Evolutionary conservation across 2,113 vertebrate genomes (phyloP).

Genomic region (Takifugu flavidus): DNA sequence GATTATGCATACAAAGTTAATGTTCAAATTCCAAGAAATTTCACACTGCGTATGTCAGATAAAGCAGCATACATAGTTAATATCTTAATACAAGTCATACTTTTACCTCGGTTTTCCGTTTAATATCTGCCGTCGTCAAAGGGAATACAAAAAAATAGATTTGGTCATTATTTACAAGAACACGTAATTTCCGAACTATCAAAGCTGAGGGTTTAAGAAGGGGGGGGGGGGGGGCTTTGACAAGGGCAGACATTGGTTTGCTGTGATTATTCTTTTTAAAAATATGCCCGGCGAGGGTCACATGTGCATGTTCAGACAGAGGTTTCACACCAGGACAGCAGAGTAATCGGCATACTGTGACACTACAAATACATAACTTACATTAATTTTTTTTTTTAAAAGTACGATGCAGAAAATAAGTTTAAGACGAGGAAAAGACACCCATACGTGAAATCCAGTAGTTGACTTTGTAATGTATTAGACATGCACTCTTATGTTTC

Average conservation of each 20-base stretch:
- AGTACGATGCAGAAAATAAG: conserved; percentile 57
- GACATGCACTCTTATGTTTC: conserved; percentile 75
- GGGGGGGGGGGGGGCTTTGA: conserved; percentile 70
- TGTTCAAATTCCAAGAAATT: conserved; percentile 63
- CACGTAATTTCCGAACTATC: conserved; percentile 79
- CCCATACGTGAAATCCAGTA: conserved; percentile 75
- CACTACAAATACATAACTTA: conserved; percentile 72
- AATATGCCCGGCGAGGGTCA: conserved; percentile 64
- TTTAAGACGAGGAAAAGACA: conserved; percentile 66
- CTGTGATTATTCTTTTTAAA: conserved; percentile 57
- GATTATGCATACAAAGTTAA: conserved; percentile 65
- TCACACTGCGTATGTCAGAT: conserved; percentile 61
- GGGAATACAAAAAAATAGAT: conserved; percentile 81
- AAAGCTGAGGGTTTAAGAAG: conserved; percentile 74
- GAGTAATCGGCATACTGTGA: conserved; percentile 68
- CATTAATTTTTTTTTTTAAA: conserved; percentile 21
- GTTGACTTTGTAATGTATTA: conserved; percentile 77
- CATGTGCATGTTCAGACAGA: conserved; percentile 70
- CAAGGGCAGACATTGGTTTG: conserved; percentile 79
- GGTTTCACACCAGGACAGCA: conserved; percentile 72
- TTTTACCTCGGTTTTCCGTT: conserved; percentile 77
- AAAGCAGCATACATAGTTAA: conserved; percentile 80
- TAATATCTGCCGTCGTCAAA: conserved; percentile 85
- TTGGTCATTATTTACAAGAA: conserved; percentile 94
- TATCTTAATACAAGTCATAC: conserved; percentile 81